These are phyloP conservation scores for Lithosia quadra DNA, from an alignment of 2,888 invertebrate species.

Conservation along the genomic window DNA sequence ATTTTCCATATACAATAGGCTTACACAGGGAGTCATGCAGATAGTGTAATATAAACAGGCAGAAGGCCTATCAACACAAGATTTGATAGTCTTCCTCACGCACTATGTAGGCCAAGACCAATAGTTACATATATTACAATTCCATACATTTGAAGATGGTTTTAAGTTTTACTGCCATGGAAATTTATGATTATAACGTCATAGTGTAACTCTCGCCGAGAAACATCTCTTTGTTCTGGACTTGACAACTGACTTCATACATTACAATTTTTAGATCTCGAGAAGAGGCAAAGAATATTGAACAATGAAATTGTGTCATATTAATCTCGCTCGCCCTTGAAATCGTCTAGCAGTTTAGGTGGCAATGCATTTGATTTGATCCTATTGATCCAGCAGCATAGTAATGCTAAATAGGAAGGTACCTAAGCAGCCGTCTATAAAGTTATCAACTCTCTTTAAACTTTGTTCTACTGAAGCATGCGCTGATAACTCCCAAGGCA, in stretches of 20 bases:
- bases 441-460: not conserved
- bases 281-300: not conserved
- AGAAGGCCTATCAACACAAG: not conserved
- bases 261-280: not conserved
- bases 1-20: not conserved
- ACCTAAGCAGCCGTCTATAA: not conserved
- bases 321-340: not conserved
- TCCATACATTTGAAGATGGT: not conserved
- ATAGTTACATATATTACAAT: slow-evolving; percentile 8
- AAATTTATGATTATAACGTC: not conserved
- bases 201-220: not conserved
- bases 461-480: not conserved
- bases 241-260: not conserved
- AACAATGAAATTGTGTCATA: not conserved
- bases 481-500: not conserved
- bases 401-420: no score
- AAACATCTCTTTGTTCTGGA: no score
- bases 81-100: slow-evolving; percentile 5
- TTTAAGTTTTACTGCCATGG: not conserved
- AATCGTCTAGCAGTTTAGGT: not conserved
- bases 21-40: not conserved
- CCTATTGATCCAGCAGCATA: no score
- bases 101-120: slow-evolving; percentile 25
- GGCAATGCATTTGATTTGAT: not conserved
- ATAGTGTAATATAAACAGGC: not conserved